phyloP scores from a whole-genome alignment of 2,888 invertebrate species.

The Gastracanthus pulcherrimus region DNA sequence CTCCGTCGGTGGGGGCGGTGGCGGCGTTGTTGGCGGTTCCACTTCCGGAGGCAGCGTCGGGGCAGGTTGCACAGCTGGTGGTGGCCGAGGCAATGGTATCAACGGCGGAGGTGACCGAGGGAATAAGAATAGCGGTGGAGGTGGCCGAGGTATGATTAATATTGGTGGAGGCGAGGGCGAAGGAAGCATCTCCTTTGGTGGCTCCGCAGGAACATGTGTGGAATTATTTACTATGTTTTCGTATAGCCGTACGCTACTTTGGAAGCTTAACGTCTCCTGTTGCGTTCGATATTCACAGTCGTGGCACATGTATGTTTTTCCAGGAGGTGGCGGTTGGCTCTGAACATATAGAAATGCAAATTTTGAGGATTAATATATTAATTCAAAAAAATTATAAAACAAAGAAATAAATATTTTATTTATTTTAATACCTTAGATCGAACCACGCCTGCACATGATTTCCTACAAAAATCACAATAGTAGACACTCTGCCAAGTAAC shows the following conservation, averaged over 20 bases:
- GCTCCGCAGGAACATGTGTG: neutral
- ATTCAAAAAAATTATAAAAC: neutral
- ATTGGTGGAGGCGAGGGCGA: slow-evolving; percentile 3
- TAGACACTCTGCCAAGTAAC: slow-evolving; percentile 61
- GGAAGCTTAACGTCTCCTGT: slow-evolving; percentile 41
- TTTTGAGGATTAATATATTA: no score
- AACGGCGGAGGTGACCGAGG: neutral
- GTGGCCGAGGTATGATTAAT: no score
- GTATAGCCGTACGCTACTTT: slow-evolving; percentile 35
- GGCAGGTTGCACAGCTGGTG: neutral
- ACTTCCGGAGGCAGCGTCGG: neutral
- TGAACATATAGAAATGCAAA: slow-evolving; percentile 23
- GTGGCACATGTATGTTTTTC: slow-evolving; percentile 60
- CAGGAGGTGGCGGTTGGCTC: slow-evolving; percentile 58
- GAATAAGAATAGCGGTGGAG: neutral
- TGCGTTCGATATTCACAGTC: slow-evolving; percentile 57
- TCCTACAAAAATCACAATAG: slow-evolving; percentile 60
- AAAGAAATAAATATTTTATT: slow-evolving; percentile 6
- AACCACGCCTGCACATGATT: slow-evolving; percentile 61
- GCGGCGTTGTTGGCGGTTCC: neutral
- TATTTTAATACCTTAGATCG: slow-evolving; percentile 56
- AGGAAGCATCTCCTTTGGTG: neutral
- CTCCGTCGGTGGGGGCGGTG: slow-evolving; percentile 39
- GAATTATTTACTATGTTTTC: slow-evolving; percentile 28
- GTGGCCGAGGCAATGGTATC: neutral